Conservation (phyloP, 2,113 vertebrate species). For the Chaetodon trifascialis region DNA sequence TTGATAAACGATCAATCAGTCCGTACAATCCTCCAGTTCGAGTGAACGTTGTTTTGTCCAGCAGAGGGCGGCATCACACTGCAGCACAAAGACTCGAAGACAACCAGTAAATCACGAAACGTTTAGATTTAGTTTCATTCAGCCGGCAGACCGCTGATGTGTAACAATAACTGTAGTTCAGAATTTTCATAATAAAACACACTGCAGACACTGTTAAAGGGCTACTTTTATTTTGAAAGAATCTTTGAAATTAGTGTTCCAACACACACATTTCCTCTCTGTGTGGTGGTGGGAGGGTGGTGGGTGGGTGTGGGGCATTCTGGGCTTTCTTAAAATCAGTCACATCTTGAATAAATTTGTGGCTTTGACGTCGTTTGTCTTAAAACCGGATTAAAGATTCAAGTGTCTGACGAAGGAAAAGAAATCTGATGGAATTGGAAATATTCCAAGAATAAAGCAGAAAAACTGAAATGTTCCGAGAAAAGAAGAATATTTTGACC, state of each 20-base stretch:
- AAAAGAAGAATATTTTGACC: too few species aligned
- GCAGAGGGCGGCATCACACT: constrained; percentile 14
- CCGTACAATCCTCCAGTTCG: too few species aligned
- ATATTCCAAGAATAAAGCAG: too few species aligned
- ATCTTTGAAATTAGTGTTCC: constrained; percentile 63
- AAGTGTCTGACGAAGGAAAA: background rate
- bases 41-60: background rate
- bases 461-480: too few species aligned
- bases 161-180: too few species aligned
- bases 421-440: background rate
- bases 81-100: background rate
- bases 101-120: too few species aligned
- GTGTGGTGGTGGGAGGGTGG: background rate
- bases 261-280: constrained; percentile 15
- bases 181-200: constrained; percentile 43
- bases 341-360: background rate
- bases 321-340: background rate
- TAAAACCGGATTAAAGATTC: too few species aligned
- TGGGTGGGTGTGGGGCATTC: too few species aligned
- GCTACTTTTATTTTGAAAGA: constrained; percentile 76
- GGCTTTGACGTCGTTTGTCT: background rate
- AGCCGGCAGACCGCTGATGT: too few species aligned
- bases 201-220: constrained; percentile 32
- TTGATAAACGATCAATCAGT: too few species aligned
- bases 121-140: too few species aligned